phyloP scores from a whole-genome alignment of 2,797 vertebrate species.

The Aselliscus stoliczkanus region DNA sequence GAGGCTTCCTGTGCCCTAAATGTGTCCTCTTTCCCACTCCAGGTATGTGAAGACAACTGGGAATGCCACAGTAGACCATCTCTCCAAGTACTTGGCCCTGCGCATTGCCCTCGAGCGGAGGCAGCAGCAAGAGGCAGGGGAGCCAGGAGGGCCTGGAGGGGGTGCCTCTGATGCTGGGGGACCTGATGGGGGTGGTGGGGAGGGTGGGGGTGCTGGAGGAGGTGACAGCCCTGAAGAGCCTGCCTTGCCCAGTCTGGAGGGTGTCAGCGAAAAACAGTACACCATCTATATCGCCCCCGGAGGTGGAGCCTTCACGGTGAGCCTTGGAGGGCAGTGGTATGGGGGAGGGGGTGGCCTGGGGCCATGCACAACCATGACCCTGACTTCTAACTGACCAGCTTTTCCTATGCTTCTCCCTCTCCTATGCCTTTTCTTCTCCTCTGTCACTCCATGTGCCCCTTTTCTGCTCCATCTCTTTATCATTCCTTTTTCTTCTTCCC shows the following conservation, averaged over 20 bases:
- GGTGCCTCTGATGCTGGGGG: slow-evolving; percentile 58
- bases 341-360: neutral
- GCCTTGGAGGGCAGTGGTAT: fast-evolving
- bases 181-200: slow-evolving; percentile 65
- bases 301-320: slow-evolving; percentile 89
- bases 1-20: neutral
- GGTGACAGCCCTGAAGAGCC: slow-evolving; percentile 71
- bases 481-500: neutral
- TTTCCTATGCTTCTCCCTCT: neutral
- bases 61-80: slow-evolving; percentile 92
- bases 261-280: slow-evolving; percentile 92
- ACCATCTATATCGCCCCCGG: slow-evolving; percentile 91
- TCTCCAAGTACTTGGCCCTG: slow-evolving; percentile 93
- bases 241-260: slow-evolving; percentile 79
- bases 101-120: slow-evolving; percentile 91
- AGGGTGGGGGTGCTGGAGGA: slow-evolving; percentile 53
- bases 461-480: neutral
- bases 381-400: neutral
- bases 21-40: neutral
- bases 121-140: slow-evolving; percentile 71
- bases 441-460: neutral
- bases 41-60: slow-evolving; percentile 93
- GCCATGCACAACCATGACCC: neutral
- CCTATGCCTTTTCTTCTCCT: neutral
- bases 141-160: slow-evolving; percentile 68